Evolutionary conservation across 2,113 vertebrate genomes (phyloP), one percentile per base, ranked within the genome.

Genomic region (Turnix velox): DNA sequence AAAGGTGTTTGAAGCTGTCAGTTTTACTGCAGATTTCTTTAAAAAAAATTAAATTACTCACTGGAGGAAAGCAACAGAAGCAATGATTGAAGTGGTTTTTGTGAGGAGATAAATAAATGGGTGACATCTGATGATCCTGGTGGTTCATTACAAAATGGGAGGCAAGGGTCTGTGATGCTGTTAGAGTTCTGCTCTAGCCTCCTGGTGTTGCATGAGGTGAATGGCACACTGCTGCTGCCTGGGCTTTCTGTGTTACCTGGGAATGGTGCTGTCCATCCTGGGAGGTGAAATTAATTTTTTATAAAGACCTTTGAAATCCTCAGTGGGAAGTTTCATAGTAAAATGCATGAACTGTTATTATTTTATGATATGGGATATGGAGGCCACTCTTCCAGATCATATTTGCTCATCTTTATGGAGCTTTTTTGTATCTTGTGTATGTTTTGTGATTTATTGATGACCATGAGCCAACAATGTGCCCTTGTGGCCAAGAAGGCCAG

Each of bases 151-250:
- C 69, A 76, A 67, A 88, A 90, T 78, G 87, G 92, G 90, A 87
- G 84, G 77, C 28, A 0, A 33, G 77, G 79, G 76, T 54, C 69
- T 88, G 87, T 0, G 6, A n/a, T 55, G 43, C 35, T 43, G 51
- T 58, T 85, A 46, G 68, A 24, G 77, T 73, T 75, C 88, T 59
- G 57, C 79, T 80, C 87, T 88, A 91, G 85, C 92, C 75, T 90
- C 73, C 89, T 76, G 18, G 71, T 87, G 79, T 86, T 8, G 7
- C 20, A 4, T 5, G 45, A 87, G 95, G 80, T 58, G 28, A 68
- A 63, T 22, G 76, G 77, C 88, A 81, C 40, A 4, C 55, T 27
- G 9, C 66, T 69, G 51, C 45, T 78, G 17, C 72, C 24, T 9
- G 20, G 61, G 88, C 79, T 82, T n/a, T 10, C 45, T 1, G 0